Base-by-base conservation (phyloP, 2,888 invertebrate species). In the Dicranocentrus wangi region DNA sequence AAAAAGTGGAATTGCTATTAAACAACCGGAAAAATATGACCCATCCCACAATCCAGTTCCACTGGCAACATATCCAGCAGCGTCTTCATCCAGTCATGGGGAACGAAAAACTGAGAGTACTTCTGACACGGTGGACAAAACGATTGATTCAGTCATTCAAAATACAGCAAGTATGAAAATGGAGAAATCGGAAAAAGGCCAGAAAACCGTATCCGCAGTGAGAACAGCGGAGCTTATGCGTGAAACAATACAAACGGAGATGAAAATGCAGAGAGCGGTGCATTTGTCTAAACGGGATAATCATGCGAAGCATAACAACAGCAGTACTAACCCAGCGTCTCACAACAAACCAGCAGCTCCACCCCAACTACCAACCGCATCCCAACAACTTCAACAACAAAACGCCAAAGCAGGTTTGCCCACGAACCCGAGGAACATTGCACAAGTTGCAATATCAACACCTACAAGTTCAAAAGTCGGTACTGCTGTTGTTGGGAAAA, bases 231-330 rank as follows among this genome's bases (percentile, higher is more conserved):
- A 88, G n/a, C 87, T 89, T 78, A 88, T 90, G 75, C 88, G 89
- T 88, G 96, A 96, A 87, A 95, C 95, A 89, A 93, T 96, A 93
- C 97, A 97, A 87, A 95, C 95, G 85, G 95, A 97, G 88, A 89
- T 97, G 84, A 93, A 95, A 77, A 91, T 95, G 87, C 97, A 97
- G 88, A 90, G 97, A 82, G 94, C 95, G 23, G 95, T 95, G 0
- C 95, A 95, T 89, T 95, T 96, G 87, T 96, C 96, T 87, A 96
- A 96, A 88, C 91, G 95, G 68, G 93, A 88, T 60, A 86, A 83
- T 19, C 85, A 87, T 75, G 83, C 83, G 1, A 87, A 86, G 84
- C 92, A 92, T 88, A 90, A 93, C 19, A 90, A 93, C 19, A 42
- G 61, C 43, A 93, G 92, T 3, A 91, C 92, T 1, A 90, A 93